Evolutionary conservation across 1,140 invertebrate species (phyloP).

Genomic region (Sminthurinus signatus): DNA sequence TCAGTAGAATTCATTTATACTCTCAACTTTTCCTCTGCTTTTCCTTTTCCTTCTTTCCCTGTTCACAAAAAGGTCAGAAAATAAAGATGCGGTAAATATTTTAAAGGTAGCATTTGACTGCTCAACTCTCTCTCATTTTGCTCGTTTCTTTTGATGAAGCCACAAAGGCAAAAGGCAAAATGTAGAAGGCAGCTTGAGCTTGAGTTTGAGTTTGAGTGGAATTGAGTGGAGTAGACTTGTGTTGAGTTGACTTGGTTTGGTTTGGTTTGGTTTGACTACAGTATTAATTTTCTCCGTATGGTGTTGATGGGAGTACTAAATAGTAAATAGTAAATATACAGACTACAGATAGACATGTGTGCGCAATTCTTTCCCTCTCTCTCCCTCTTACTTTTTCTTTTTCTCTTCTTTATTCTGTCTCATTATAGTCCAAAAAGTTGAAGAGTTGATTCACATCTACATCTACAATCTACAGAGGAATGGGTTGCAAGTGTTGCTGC

Average conservation of each 20-base stretch:
- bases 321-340: too few species aligned
- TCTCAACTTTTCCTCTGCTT: not conserved
- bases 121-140: constrained; percentile 22
- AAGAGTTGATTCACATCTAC: too few species aligned
- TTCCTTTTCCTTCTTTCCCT: not conserved
- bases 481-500: constrained; percentile 28
- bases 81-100: constrained; percentile 25
- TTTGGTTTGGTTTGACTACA: constrained; percentile 3
- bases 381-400: too few species aligned
- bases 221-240: too few species aligned
- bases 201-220: too few species aligned
- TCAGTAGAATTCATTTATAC: constrained; percentile 10
- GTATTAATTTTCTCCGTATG: constrained; percentile 38
- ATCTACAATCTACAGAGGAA: too few species aligned
- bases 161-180: constrained; percentile 27
- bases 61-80: constrained; percentile 27
- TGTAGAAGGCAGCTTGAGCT: not conserved
- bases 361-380: not conserved
- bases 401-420: too few species aligned
- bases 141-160: constrained; percentile 35
- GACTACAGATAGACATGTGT: too few species aligned
- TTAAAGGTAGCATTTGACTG: constrained; percentile 26
- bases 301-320: constrained; percentile 35
- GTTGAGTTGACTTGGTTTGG: too few species aligned
- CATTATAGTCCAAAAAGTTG: too few species aligned